Evolutionary conservation across 1,140 invertebrate genomes (phyloP).

Genomic region (Neuroterus valhalla): DNA sequence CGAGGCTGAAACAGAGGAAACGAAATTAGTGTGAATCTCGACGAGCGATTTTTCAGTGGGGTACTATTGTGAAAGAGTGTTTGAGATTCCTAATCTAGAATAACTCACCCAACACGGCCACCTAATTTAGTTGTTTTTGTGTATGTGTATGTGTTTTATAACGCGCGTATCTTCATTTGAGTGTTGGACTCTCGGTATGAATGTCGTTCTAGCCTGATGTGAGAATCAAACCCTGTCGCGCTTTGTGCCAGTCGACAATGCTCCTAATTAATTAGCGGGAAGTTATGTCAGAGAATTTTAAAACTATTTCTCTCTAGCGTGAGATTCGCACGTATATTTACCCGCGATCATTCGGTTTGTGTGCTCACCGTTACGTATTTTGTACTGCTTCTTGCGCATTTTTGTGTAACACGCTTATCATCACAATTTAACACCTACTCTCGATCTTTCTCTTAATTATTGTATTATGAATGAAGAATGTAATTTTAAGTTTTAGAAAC

Average conservation of each 20-base stretch:
- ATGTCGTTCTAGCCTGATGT: conserved; percentile 37
- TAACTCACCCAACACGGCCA: conserved; percentile 42
- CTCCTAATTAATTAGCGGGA: conserved; percentile 72
- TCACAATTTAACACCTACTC: background rate
- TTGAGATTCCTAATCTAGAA: conserved; percentile 51
- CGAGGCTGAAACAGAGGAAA: conserved; percentile 68
- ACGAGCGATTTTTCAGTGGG: conserved; percentile 49
- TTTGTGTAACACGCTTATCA: conserved; percentile 24
- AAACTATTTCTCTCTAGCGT: conserved; percentile 63
- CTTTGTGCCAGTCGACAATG: conserved; percentile 63
- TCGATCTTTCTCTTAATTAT: too few species aligned
- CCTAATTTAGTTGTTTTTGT: conserved; percentile 36
- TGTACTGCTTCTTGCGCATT: conserved; percentile 39
- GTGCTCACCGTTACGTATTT: conserved; percentile 48
- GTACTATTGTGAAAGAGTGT: conserved; percentile 53
- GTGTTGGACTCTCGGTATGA: conserved; percentile 29
- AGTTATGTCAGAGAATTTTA: conserved; percentile 72
- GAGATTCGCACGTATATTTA: conserved; percentile 60
- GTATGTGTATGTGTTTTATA: conserved; percentile 36
- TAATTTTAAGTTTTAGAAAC: too few species aligned
- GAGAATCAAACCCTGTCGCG: conserved; percentile 49
- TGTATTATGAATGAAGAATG: too few species aligned
- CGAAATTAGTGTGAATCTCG: conserved; percentile 50
- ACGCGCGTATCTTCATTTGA: background rate
- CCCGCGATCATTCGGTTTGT: conserved; percentile 42